Percentiles rank a stretch among this genome's conserved stretches.
These are phyloP conservation scores for Macrobrachium rosenbergii DNA, from an alignment of 1,140 invertebrate species.

Conservation along the genomic window DNA sequence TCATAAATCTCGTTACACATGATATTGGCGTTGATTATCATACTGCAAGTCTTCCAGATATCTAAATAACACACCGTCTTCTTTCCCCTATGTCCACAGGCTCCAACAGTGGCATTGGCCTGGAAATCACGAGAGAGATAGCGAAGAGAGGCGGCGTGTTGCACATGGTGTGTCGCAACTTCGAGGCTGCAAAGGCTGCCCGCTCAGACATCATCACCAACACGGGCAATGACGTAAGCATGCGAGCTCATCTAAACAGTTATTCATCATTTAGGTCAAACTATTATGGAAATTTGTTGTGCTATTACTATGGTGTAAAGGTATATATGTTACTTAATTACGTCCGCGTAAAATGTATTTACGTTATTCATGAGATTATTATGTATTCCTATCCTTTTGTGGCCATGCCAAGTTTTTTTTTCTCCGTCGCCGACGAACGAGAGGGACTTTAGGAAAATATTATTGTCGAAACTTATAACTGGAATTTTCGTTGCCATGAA, in stretches of 20 bases:
- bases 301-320: background rate
- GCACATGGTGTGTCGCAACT: slow-evolving; percentile 73
- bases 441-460: too few species aligned
- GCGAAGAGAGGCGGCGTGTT: slow-evolving; percentile 71
- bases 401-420: too few species aligned
- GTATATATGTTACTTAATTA: background rate
- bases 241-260: background rate
- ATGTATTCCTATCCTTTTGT: too few species aligned
- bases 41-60: background rate
- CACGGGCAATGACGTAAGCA: slow-evolving; percentile 63
- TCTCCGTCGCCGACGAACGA: too few species aligned
- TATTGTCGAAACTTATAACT: too few species aligned
- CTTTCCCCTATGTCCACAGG: slow-evolving; percentile 60
- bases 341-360: too few species aligned
- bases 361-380: too few species aligned
- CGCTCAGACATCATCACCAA: slow-evolving; percentile 53
- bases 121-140: slow-evolving; percentile 67
- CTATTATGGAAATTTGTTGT: too few species aligned
- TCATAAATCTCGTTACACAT: too few species aligned
- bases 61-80: background rate
- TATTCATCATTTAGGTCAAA: too few species aligned
- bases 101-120: slow-evolving; percentile 73
- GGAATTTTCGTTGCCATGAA: too few species aligned
- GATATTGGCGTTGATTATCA: too few species aligned
- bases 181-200: slow-evolving; percentile 68